Percentiles rank a stretch among this genome's conserved stretches.
phyloP scores from a whole-genome alignment of 2,888 invertebrate species.

The Athripsodes cinereus region DNA sequence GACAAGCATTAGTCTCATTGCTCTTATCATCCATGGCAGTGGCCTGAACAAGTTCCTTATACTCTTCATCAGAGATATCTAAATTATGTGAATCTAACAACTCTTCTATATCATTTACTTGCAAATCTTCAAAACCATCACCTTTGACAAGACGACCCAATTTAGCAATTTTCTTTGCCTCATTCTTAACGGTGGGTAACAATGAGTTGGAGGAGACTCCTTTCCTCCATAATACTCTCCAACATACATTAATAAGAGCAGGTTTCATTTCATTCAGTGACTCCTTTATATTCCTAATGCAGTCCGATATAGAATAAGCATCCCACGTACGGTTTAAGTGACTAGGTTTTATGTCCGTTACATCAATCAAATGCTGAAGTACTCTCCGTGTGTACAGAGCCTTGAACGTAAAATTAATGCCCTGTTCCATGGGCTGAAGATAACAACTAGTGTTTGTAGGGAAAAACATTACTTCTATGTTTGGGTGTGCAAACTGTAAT shows the following conservation, averaged over 20 bases:
- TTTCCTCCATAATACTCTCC: slow-evolving; percentile 12
- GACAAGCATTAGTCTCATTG: slow-evolving; percentile 4
- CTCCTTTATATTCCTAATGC: slow-evolving; percentile 8
- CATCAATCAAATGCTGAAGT: slow-evolving; percentile 6
- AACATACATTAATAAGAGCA: slow-evolving; percentile 6
- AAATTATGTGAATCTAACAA: slow-evolving; percentile 13
- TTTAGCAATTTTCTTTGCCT: slow-evolving; percentile 11
- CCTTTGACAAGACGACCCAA: slow-evolving; percentile 6
- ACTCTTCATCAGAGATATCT: slow-evolving; percentile 2
- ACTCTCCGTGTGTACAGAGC: slow-evolving; percentile 5
- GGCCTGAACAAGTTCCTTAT: slow-evolving; percentile 3
- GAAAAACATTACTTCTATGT: slow-evolving; percentile 27
- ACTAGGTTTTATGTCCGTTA: not conserved
- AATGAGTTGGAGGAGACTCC: not conserved
- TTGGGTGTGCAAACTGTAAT: slow-evolving; percentile 25
- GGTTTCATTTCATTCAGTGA: slow-evolving; percentile 13
- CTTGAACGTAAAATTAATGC: slow-evolving; percentile 24
- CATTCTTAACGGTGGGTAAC: slow-evolving; percentile 9
- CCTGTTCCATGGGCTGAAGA: slow-evolving; percentile 30
- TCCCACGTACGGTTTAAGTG: slow-evolving; percentile 8
- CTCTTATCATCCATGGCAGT: not conserved
- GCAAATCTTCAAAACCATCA: slow-evolving; percentile 11
- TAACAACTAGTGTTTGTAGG: slow-evolving; percentile 31
- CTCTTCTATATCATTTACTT: slow-evolving; percentile 7
- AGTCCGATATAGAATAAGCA: slow-evolving; percentile 10